Conservation (phyloP, 2,888 invertebrate species). For the Idaea aversata region DNA sequence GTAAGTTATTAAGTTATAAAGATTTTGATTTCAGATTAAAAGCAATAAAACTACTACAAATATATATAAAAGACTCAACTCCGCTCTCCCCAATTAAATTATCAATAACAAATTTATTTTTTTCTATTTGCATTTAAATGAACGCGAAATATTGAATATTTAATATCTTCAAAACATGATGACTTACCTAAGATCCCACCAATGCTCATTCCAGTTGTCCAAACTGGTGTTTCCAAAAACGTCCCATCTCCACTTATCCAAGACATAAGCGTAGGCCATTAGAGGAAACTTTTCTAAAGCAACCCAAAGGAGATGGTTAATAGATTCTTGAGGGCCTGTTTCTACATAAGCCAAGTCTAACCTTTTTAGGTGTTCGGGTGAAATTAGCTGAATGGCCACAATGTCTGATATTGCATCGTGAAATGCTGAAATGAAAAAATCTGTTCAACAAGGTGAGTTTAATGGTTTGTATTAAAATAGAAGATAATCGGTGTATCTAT, state of each 20-base stretch:
- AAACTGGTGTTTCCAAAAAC: constrained; percentile 59
- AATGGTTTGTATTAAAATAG: too few species aligned
- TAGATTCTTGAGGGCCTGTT: constrained; percentile 52
- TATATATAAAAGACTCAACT: too few species aligned
- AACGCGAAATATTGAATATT: too few species aligned
- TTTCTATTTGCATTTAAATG: too few species aligned
- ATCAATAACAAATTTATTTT: too few species aligned
- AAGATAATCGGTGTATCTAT: too few species aligned
- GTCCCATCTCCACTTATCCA: constrained; percentile 74
- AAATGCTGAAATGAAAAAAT: constrained; percentile 67
- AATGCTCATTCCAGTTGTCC: constrained; percentile 67
- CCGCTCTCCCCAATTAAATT: too few species aligned
- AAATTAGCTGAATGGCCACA: constrained; percentile 79
- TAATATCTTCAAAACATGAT: not conserved
- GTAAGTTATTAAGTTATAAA: too few species aligned
- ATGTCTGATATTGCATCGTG: constrained; percentile 84
- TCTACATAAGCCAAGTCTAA: constrained; percentile 63
- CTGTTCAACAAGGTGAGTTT: too few species aligned
- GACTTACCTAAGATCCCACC: constrained; percentile 69
- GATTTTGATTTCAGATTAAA: too few species aligned
- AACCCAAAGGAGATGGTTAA: constrained; percentile 69
- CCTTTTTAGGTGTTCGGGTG: constrained; percentile 70
- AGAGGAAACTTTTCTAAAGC: constrained; percentile 69
- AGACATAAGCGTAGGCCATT: constrained; percentile 67
- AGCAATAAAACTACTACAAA: too few species aligned